Evolutionary conservation across 2,113 vertebrate species (phyloP), one percentile per base, ranked within the genome.

Genomic region (Recurvirostra avosetta): DNA sequence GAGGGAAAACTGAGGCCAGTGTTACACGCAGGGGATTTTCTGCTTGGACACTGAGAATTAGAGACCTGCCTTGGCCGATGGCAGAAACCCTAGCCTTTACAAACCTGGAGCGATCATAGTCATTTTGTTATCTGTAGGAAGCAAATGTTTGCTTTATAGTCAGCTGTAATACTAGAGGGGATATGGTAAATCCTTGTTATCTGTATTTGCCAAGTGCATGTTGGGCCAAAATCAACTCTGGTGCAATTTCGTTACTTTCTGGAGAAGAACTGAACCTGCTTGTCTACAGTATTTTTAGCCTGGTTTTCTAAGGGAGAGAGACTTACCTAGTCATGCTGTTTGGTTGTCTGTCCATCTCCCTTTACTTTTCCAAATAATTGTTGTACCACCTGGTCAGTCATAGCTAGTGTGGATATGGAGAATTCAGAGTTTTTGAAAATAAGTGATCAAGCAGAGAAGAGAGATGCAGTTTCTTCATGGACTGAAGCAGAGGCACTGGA

Each of bases 71-170:
- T 94, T 41, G 36, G 66, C 66, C 75, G 93, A 70, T 8, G 62
- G 73, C 70, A 93, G 78, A 61, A 92, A 21, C 41, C 49, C 32
- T 66, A 95, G 90, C 84, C 87, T 94, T 87, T 89, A 66, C 62
- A 91, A 88, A 86, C 81, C 66, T 27, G 0, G 9, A 75, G 75
- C 8, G 62, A 90, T 96, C 74, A 10, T 5, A 95, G 77, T 83
- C 50, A 52, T 96, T 97, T 91, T 90, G 81, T 95, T 97, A 97
- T 97, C 97, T 94, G 87, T 95, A 94, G 97, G 96, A 97, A 97
- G 95, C 89, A 96, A 96, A 96, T 93, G 93, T 96, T 97, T 96
- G 89, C 84, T 94, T 95, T 91, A 56, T 73, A 83, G 84, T 90
- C 94, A 91, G 87, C 95, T 93, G 87, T 95, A 96, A 91, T 94